phyloP scores from a whole-genome alignment of 2,888 invertebrate species.

The Phyllotreta cruciferae region DNA sequence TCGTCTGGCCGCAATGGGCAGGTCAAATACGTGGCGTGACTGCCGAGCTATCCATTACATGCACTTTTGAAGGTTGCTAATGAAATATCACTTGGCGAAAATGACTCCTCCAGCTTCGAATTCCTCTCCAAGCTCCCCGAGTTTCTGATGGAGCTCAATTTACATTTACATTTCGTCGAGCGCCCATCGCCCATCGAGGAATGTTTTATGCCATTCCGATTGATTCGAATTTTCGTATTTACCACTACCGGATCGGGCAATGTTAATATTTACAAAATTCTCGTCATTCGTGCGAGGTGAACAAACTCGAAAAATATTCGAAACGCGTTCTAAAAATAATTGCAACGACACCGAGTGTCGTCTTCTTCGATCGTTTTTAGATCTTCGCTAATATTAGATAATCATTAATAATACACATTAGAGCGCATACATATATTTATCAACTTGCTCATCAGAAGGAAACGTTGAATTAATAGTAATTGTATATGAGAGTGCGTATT shows the following conservation, averaged over 20 bases:
- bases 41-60: conserved; percentile 28
- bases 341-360: not conserved
- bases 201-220: too few relatives aligned
- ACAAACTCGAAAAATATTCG: conserved; percentile 9
- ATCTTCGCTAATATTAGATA: conserved; percentile 12
- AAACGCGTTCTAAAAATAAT: conserved; percentile 11
- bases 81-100: not conserved
- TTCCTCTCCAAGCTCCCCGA: too few relatives aligned
- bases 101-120: not conserved
- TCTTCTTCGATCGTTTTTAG: not conserved
- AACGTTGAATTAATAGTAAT: too few relatives aligned
- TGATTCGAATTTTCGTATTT: too few relatives aligned
- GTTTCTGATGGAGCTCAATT: too few relatives aligned
- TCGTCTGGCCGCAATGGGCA: conserved; percentile 49
- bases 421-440: too few relatives aligned
- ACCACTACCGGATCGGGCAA: too few relatives aligned
- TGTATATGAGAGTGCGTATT: too few relatives aligned
- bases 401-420: not conserved
- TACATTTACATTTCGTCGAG: too few relatives aligned
- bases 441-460: too few relatives aligned
- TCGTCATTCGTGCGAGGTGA: conserved; percentile 5
- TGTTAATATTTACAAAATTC: too few relatives aligned
- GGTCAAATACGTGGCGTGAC: conserved; percentile 48
- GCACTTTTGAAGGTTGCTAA: conserved; percentile 25
- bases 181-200: too few relatives aligned